Base-by-base conservation (phyloP, 2,113 vertebrate species). In the Crypturellus undulatus region DNA sequence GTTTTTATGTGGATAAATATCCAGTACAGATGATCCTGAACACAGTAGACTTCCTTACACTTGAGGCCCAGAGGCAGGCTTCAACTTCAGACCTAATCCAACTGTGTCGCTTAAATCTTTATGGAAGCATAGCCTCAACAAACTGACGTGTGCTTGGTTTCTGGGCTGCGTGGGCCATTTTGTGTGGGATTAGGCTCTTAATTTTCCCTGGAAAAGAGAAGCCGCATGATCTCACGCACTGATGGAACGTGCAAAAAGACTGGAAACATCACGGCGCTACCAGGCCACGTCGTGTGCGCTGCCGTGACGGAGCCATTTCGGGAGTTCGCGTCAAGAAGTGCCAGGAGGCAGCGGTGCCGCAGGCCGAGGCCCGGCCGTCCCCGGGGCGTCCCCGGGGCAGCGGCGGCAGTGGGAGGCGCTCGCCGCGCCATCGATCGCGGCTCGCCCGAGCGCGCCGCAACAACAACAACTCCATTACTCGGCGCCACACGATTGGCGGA, bases 381-480 rank as follows among this genome's bases (percentile, higher is more conserved):
- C 77, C 91, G 81, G 76, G 96, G 96, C 96, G 91, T 60, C 11
- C 94, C 77, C 91, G 81, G 76, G 96, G 96, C 96, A 71, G 93
- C 91, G 40, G 92, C 58, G 90, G 93, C 95, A 89, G 91, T 97
- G 97, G 97, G 24, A 98, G 97, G 97, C 91, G 96, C 96, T 92
- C 95, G 43, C 45, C 49, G 21, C 49, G 49, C 49, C 49, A 99
- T 99, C 98, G 99, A 99, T 99, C 97, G 97, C 97, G 97, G 97
- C 97, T 98, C 97, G 97, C 98, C 97, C 97, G 99, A 99, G 99
- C 99, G 98, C 99, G 99, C 98, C 99, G 99, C 97, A 99, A 99
- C 99, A 98, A 99, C 99, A 98, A 98, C 99, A 98, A 98, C 98
- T 99, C 99, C 98, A 99, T 99, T 99, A 99, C 98, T 97, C 95